Base-by-base conservation (phyloP, 1,140 invertebrate species). In the Drosophila suzukii region DNA sequence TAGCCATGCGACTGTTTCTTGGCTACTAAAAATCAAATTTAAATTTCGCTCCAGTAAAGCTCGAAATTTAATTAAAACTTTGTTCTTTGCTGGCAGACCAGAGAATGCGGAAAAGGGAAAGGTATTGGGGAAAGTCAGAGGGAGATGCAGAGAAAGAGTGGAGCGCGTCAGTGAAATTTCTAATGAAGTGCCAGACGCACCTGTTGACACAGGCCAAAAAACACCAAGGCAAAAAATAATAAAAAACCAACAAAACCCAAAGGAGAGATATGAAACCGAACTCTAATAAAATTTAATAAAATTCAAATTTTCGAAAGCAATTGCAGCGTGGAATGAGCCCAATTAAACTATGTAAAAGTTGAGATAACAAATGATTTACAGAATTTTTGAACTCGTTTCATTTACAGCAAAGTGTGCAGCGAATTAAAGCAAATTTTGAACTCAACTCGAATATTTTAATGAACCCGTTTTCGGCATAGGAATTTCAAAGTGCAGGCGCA, bases 31-130 rank as follows among this genome's bases (percentile, higher is more conserved):
- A 86, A 86, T 86, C 79, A 88, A 88, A 86, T 88, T 53, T 71
- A 73, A 79, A 79, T 79, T 88, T 88, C 66, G 53, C 79, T 83
- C 51, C 66, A 60, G 74, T 59, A 70, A 70, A 77, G 75, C 74
- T 70, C 56, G 65, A 79, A 86, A 88, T 88, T 86, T 86, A 86
- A 86, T 86, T 86, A 86, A 86, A 86, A 86, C 70, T 88, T 86
- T 73, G 47, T 57, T 78, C 46, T 46, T 60, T 32, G 47, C 71
- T 71, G 68, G 43, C 15, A 47, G 50, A 36, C 41, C 57, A 73
- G 39, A 38, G 24, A 12, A 12, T 39, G 27, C 27, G 27, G 20
- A n/a, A 30, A 24, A 27, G 47, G 30, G 10, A 53, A 12, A 36
- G 50, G 32, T 2, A 12, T 30, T 10, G 50, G n/a, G 41, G 15